Conservation (phyloP, 2,888 invertebrate genomes). For the Cyaniris semiargus region DNA sequence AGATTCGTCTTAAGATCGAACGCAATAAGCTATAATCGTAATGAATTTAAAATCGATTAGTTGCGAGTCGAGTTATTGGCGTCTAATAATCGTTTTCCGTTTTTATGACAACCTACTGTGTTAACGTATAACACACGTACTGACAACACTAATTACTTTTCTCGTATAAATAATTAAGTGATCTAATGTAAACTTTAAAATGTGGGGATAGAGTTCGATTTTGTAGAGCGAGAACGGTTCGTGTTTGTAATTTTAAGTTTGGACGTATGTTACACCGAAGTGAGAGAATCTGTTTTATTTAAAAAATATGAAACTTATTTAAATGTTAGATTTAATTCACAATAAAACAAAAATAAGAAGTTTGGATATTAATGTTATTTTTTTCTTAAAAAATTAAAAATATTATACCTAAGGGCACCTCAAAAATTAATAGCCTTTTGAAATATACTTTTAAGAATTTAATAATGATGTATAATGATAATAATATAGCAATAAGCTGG, state of each 20-base stretch:
- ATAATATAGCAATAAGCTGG: too few species aligned
- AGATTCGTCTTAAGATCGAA: conserved; percentile 5
- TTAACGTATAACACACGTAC: conserved; percentile 43
- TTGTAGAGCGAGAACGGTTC: neutral
- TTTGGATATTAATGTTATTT: too few species aligned
- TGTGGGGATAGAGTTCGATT: conserved; percentile 27
- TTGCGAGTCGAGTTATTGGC: conserved; percentile 39
- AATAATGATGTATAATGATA: too few species aligned
- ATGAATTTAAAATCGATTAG: conserved; percentile 47
- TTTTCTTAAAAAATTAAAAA: too few species aligned
- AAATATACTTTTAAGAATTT: too few species aligned
- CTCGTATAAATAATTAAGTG: conserved; percentile 32
- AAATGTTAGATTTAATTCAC: too few species aligned
- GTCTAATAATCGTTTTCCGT: conserved; percentile 42
- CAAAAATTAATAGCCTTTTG: too few species aligned
- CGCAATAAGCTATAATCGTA: conserved; percentile 35
- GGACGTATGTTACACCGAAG: conserved; percentile 37
- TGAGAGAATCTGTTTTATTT: neutral
- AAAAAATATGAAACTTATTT: too few species aligned
- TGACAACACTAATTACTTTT: conserved; percentile 48
- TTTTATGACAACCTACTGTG: conserved; percentile 45
- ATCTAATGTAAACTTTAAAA: conserved; percentile 31
- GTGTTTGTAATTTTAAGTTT: conserved; percentile 9
- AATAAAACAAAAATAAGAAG: too few species aligned
- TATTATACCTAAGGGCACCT: too few species aligned